A percentile compares a stretch with the other conserved stretches of the same genome.
phyloP scores from a whole-genome alignment of 1,140 invertebrate species.

The Pseudomyrmex cubaensis region DNA sequence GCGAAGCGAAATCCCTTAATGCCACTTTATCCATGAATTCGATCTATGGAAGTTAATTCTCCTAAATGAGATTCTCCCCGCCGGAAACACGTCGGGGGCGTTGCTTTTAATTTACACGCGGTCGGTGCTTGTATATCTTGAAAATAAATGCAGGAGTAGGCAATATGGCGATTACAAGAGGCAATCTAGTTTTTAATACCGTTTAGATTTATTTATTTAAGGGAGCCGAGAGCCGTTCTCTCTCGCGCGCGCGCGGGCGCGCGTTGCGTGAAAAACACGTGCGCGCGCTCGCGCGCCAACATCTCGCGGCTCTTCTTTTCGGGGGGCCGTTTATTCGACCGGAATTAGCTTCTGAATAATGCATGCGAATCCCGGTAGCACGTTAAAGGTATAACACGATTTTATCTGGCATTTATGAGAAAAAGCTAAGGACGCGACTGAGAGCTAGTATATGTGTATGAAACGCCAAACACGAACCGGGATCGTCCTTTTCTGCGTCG shows the following conservation, averaged over 20 bases:
- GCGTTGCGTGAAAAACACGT: no score
- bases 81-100: constrained; percentile 27
- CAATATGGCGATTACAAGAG: constrained; percentile 55
- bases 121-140: constrained; percentile 42
- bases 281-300: constrained; percentile 33
- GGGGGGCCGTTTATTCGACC: constrained; percentile 76
- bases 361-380: constrained; percentile 72
- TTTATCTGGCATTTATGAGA: constrained; percentile 82
- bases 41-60: constrained; percentile 57
- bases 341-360: constrained; percentile 84
- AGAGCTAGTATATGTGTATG: constrained; percentile 32
- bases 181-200: constrained; percentile 62
- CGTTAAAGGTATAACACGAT: constrained; percentile 78
- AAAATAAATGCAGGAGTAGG: constrained; percentile 46
- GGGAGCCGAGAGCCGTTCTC: constrained; percentile 4
- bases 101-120: constrained; percentile 58
- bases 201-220: constrained; percentile 64
- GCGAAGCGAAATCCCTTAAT: constrained; percentile 39
- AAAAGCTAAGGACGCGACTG: constrained; percentile 70
- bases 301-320: constrained; percentile 73
- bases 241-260: no score
- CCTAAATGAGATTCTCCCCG: constrained; percentile 43
- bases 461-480: constrained; percentile 71
- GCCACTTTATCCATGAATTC: constrained; percentile 53
- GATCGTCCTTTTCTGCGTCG: constrained; percentile 68